Base-by-base conservation (phyloP, 2,113 vertebrate genomes). In the Clarias macrocephalus region DNA sequence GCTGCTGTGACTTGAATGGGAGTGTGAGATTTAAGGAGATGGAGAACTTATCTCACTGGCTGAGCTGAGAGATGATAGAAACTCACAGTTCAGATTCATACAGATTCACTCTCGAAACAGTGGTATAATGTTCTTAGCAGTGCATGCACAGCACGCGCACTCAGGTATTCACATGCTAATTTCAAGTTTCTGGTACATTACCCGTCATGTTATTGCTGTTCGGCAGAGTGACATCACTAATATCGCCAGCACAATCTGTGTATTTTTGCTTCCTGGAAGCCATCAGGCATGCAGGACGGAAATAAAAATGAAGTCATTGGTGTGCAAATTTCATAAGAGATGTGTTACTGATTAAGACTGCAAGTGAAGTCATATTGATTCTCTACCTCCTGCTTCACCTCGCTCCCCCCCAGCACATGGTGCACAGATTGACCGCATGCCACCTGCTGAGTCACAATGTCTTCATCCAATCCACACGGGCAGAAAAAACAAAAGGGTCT, bases 141-240 rank as follows among this genome's bases (percentile, higher is more conserved):
- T 76, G 57, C 60, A 82, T 60, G 25, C 56, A 75, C 83, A 23
- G 25, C 37, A 48, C 18, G 9, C 73, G 86, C 16, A 28, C 33
- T 84, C 42, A 80, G 25, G 28, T 62, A 84, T 89, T 83, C 77
- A 77, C 23, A 89, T 88, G 70, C 30, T 85, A 88, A 83, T 83
- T 54, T 19, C 60, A 80, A 79, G 72, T n/a, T 28, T 54, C 68
- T 73, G n/a, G 54, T 56, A 25, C 28, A 54, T 59, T 89, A 83
- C 19, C 68, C 15, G 7, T 28, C 66, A 62, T 25, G 59, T 42
- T n/a, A 62, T 19, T 54, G 48, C 42, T 62, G 56, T 80, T 13
- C 77, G 60, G 77, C 52, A 70, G 60, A 59, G n/a, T 68, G 68
- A 33, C 12, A 10, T 56, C 79, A 62, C 23, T 8, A 66, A 37